phyloP scores from a whole-genome alignment of 2,797 vertebrate species.

The Glossophaga mutica region DNA sequence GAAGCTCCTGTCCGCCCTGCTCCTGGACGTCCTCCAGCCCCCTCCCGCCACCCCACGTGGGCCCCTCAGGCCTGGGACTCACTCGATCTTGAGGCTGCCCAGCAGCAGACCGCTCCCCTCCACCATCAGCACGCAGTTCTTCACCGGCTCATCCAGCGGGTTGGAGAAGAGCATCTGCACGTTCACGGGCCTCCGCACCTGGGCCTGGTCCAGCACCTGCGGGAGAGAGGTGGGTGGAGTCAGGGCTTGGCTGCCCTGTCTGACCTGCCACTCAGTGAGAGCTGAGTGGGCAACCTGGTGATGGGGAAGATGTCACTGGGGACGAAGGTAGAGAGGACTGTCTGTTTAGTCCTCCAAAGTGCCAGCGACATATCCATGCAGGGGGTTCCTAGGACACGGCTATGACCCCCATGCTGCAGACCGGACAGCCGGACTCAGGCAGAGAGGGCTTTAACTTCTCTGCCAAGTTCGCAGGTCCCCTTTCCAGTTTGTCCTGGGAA shows the following conservation, averaged over 20 bases:
- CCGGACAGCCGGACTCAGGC: background rate
- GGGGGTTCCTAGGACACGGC: background rate
- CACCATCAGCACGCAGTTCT: constrained; percentile 77
- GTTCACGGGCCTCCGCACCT: constrained; percentile 70
- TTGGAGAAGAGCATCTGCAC: constrained; percentile 83
- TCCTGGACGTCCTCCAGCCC: rapidly evolving
- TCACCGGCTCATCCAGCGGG: constrained; percentile 74
- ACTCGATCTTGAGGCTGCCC: constrained; percentile 79
- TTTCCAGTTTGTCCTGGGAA: background rate
- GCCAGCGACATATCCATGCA: background rate
- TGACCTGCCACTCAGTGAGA: background rate
- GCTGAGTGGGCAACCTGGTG: background rate
- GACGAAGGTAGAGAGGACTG: background rate
- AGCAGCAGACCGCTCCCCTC: constrained; percentile 82
- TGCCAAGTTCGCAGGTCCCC: rapidly evolving
- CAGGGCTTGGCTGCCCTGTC: background rate
- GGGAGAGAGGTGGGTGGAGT: background rate
- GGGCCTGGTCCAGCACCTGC: constrained; percentile 75
- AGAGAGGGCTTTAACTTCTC: background rate
- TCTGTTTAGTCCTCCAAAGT: background rate
- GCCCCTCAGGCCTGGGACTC: constrained; percentile 40
- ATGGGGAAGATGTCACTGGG: background rate
- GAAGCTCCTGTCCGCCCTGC: background rate
- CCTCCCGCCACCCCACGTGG: rapidly evolving
- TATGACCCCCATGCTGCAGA: background rate